These are phyloP conservation scores for Engraulis encrasicolus DNA, from an alignment of 2,113 vertebrate species.

Conservation along the genomic window DNA sequence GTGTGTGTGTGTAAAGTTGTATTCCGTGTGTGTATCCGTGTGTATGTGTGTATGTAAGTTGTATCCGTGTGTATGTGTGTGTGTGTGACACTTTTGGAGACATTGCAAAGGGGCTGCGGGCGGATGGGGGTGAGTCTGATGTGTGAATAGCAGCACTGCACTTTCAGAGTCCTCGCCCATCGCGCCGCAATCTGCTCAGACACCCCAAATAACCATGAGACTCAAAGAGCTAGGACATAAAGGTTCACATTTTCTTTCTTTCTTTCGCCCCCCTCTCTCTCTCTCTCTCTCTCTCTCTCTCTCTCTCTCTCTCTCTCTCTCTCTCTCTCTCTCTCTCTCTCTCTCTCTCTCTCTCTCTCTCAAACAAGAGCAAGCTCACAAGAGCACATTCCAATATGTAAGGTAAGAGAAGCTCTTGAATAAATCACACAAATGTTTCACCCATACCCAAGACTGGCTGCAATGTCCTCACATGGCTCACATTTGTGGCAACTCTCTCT, in stretches of 20 bases:
- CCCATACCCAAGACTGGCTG: not conserved
- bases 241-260: not conserved
- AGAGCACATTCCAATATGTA: not conserved
- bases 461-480: not conserved
- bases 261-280: no score
- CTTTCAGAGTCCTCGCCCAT: not conserved
- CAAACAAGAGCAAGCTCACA: not conserved
- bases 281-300: not conserved
- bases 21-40: constrained; percentile 8
- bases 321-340: no score
- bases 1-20: no score
- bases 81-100: not conserved
- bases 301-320: not conserved
- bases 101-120: not conserved
- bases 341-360: not conserved
- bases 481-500: not conserved
- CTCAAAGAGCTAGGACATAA: not conserved
- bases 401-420: not conserved
- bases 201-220: not conserved
- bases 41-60: not conserved
- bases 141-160: not conserved
- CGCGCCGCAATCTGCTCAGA: not conserved
- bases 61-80: no score
- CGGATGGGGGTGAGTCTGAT: not conserved
- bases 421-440: not conserved